Conservation (phyloP, 2,888 invertebrate species). For the Mechanitis mazaeus region DNA sequence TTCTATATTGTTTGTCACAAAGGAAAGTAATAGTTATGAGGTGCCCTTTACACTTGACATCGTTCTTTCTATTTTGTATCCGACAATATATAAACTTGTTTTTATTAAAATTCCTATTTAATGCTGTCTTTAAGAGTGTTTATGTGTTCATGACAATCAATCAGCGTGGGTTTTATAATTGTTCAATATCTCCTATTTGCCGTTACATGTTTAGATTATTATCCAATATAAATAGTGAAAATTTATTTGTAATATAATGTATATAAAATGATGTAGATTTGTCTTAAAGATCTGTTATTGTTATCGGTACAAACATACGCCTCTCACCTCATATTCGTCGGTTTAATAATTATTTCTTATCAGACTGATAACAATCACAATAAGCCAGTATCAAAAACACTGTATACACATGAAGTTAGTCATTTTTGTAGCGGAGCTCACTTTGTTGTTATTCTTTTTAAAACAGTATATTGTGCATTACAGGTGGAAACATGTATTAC, state of each 20-base stretch:
- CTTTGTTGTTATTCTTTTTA: not conserved
- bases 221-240: no score
- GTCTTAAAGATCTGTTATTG: constrained; percentile 1
- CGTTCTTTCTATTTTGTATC: no score
- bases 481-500: no score
- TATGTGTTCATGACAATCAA: no score
- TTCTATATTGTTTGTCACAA: constrained; percentile 49
- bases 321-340: constrained; percentile 20
- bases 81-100: no score
- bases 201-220: no score
- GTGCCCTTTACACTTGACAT: constrained; percentile 3
- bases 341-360: constrained; percentile 34
- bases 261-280: no score
- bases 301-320: constrained; percentile 8
- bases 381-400: constrained; percentile 31
- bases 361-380: constrained; percentile 31
- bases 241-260: no score
- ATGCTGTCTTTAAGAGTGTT: no score
- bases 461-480: constrained; percentile 5
- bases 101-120: no score
- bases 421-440: constrained; percentile 19
- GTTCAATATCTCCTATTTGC: no score
- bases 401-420: constrained; percentile 19
- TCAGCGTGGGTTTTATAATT: no score
- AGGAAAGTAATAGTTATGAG: constrained; percentile 32